phyloP scores from a whole-genome alignment of 2,888 invertebrate genomes.

The Polyploca ridens region DNA sequence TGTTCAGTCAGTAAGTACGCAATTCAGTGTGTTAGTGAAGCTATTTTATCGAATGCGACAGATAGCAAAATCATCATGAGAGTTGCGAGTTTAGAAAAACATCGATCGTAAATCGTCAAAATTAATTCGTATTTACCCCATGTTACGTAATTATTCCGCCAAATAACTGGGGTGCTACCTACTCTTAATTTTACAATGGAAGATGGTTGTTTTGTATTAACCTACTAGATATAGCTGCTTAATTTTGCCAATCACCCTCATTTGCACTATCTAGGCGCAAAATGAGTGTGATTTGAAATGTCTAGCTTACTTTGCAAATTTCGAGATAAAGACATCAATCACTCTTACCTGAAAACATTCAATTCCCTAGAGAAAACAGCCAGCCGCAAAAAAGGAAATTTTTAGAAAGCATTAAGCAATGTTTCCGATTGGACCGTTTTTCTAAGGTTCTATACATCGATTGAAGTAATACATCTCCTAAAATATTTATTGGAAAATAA shows the following conservation, averaged over 20 bases:
- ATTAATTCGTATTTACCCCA: too few species aligned
- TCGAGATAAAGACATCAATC: slow-evolving; percentile 68
- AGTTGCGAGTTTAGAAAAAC: too few species aligned
- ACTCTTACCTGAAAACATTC: slow-evolving; percentile 64
- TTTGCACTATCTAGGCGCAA: slow-evolving; percentile 21
- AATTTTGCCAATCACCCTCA: slow-evolving; percentile 15
- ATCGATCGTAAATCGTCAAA: too few species aligned
- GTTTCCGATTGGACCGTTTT: slow-evolving; percentile 35
- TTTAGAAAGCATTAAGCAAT: slow-evolving; percentile 45
- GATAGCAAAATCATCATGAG: too few species aligned
- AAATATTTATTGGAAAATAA: not conserved
- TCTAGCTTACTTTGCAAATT: slow-evolving; percentile 57
- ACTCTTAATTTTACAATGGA: too few species aligned
- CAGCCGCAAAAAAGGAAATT: slow-evolving; percentile 49
- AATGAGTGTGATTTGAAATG: slow-evolving; percentile 56
- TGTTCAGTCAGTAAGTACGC: too few species aligned
- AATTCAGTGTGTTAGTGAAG: too few species aligned
- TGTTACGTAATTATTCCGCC: too few species aligned
- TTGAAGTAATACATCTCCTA: not conserved
- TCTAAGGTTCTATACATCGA: not conserved
- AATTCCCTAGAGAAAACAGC: slow-evolving; percentile 57
- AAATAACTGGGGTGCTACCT: too few species aligned
- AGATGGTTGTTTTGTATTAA: not conserved
- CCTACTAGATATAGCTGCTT: not conserved
- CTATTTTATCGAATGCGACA: too few species aligned